Evolutionary conservation across 2,113 vertebrate genomes (phyloP).

Genomic region (Rhegmatorhina hoffmannsi): DNA sequence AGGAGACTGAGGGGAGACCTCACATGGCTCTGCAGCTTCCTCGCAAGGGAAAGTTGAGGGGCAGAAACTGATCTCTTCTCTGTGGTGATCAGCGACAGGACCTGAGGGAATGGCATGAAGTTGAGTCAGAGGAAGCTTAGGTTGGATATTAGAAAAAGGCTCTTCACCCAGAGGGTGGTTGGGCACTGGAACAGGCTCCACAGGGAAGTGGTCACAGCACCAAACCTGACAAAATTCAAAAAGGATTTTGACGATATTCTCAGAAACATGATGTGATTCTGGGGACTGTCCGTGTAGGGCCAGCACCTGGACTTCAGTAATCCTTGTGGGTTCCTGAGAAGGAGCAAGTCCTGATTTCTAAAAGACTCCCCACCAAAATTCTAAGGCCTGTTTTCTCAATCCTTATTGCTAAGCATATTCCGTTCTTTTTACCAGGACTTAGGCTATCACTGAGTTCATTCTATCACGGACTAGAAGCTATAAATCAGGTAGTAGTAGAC

Average conservation of each 20-base stretch:
- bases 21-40: not conserved
- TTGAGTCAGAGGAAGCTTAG: not conserved
- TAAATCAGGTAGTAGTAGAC: no score
- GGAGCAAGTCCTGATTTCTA: no score
- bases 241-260: no score
- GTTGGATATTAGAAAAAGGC: accelerated
- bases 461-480: no score
- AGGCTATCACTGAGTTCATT: no score
- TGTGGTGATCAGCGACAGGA: not conserved
- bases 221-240: not conserved
- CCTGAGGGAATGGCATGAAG: not conserved
- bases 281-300: not conserved
- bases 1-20: not conserved
- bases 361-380: no score
- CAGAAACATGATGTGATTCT: no score
- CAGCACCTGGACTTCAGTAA: accelerated
- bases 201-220: not conserved
- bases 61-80: not conserved
- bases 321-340: not conserved
- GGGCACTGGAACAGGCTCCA: not conserved
- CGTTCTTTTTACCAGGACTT: no score
- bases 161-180: accelerated
- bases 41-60: not conserved
- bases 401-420: no score
- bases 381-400: no score